Conservation (phyloP, 2,888 invertebrate genomes). For the Chloromyia formosa region DNA sequence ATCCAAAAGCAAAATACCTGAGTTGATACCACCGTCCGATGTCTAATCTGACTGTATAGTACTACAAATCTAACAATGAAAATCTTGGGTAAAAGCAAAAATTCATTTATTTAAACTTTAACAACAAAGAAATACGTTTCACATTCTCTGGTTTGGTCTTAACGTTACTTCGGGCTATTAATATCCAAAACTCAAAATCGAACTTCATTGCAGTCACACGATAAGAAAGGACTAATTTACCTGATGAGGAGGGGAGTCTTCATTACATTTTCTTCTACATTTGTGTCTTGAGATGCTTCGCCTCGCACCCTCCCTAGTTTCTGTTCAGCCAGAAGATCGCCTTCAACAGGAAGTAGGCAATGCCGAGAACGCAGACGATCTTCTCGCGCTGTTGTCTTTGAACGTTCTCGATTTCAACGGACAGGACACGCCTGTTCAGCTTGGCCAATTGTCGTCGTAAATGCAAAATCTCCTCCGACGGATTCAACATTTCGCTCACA, state of each 20-base stretch:
- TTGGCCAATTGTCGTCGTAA: conserved; percentile 87
- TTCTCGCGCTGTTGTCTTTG: conserved; percentile 88
- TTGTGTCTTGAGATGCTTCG: too few species aligned
- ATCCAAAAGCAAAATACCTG: too few species aligned
- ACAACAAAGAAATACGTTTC: conserved; percentile 30
- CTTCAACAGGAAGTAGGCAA: conserved; percentile 87
- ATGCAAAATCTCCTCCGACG: conserved; percentile 82
- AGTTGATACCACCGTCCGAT: too few species aligned
- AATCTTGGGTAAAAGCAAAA: conserved; percentile 15
- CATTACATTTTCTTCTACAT: too few species aligned
- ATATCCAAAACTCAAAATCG: conserved; percentile 13
- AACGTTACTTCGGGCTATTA: conserved; percentile 11
- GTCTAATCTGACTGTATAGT: too few species aligned
- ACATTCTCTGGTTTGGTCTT: conserved; percentile 28
- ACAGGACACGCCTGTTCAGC: conserved; percentile 84
- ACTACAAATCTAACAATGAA: too few species aligned
- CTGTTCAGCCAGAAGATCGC: conserved; percentile 83
- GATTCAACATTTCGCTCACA: conserved; percentile 74
- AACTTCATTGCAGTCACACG: conserved; percentile 22
- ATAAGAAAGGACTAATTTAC: not conserved
- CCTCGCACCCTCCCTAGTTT: conserved; percentile 58
- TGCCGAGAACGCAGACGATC: conserved; percentile 82
- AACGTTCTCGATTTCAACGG: conserved; percentile 85
- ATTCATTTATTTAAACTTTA: conserved; percentile 40
- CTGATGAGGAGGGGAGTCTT: not conserved